These are phyloP conservation scores for Hoplostethus atlanticus DNA, from an alignment of 2,797 vertebrate species.

Conservation along the genomic window DNA sequence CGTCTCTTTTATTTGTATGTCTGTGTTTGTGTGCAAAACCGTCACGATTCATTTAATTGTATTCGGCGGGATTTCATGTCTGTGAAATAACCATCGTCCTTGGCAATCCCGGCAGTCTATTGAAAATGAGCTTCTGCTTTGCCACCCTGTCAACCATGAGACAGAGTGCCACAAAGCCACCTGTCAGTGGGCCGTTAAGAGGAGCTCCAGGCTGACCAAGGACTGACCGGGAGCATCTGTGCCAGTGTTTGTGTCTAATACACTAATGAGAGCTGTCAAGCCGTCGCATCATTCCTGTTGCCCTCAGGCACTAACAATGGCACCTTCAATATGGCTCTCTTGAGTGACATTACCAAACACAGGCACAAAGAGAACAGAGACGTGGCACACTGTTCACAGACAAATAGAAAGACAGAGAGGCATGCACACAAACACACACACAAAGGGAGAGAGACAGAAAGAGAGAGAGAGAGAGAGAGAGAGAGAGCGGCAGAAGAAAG, in stretches of 20 bases:
- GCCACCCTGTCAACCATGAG: constrained; percentile 78
- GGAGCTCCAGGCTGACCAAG: constrained; percentile 75
- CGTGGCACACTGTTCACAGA: constrained; percentile 55
- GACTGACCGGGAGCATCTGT: constrained; percentile 84
- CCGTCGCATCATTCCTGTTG: constrained; percentile 76
- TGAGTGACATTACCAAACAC: constrained; percentile 77
- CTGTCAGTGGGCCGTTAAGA: constrained; percentile 80
- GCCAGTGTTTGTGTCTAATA: constrained; percentile 82
- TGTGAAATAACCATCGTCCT: constrained; percentile 64
- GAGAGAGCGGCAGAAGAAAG: too few relatives aligned
- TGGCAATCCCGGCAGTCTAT: constrained; percentile 67
- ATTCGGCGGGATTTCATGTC: constrained; percentile 22
- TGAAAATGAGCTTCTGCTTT: constrained; percentile 73
- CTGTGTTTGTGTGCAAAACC: constrained; percentile 26
- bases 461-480: constrained; percentile 7
- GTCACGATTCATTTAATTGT: constrained; percentile 25
- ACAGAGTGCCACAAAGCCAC: constrained; percentile 83
- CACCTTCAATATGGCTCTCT: constrained; percentile 80
- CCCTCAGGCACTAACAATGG: constrained; percentile 79
- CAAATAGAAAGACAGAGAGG: constrained; percentile 12
- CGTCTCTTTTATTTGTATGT: background rate
- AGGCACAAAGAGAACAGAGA: constrained; percentile 63
- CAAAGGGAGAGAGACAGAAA: constrained; percentile 20
- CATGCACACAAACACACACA: constrained; percentile 13
- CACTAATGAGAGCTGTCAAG: constrained; percentile 85